These are phyloP conservation scores for Prunella himalayana DNA, from an alignment of 2,113 vertebrate genomes.

Conservation along the genomic window DNA sequence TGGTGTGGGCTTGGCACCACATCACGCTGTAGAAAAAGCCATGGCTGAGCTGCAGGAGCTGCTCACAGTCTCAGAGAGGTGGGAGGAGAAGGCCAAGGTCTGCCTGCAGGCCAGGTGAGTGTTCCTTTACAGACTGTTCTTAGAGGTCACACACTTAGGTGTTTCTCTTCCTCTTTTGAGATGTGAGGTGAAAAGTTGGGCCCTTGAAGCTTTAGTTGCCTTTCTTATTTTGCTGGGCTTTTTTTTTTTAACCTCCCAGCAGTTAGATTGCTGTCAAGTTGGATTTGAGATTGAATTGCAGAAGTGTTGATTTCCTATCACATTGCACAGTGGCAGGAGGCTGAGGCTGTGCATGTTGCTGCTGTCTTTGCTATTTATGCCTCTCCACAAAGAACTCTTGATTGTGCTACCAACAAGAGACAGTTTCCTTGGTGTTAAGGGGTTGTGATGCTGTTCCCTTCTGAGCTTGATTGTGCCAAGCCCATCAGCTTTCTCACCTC, in stretches of 20 bases:
- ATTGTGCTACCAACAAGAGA: background rate
- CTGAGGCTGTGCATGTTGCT: background rate
- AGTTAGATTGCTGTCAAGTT: background rate
- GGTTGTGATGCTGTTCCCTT: background rate
- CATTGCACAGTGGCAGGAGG: background rate
- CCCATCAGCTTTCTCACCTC: background rate
- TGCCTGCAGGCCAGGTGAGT: conserved; percentile 93
- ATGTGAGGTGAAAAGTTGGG: background rate
- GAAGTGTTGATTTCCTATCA: background rate
- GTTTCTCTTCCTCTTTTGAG: background rate
- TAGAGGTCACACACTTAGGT: rapidly evolving
- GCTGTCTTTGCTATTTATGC: background rate
- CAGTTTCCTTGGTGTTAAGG: background rate
- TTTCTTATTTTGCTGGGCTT: background rate
- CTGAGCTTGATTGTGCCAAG: background rate
- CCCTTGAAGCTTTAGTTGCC: background rate
- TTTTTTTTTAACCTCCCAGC: background rate
- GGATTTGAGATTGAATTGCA: background rate
- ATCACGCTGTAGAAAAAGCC: conserved; percentile 95
- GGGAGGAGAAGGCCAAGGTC: conserved; percentile 95
- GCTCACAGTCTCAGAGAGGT: conserved; percentile 93
- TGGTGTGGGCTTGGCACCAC: conserved; percentile 92
- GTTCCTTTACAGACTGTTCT: background rate
- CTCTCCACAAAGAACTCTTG: background rate
- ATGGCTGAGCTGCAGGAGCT: conserved; percentile 97